Evolutionary conservation across 2,888 invertebrate species (phyloP).

Genomic region (Argyresthia goedartella): DNA sequence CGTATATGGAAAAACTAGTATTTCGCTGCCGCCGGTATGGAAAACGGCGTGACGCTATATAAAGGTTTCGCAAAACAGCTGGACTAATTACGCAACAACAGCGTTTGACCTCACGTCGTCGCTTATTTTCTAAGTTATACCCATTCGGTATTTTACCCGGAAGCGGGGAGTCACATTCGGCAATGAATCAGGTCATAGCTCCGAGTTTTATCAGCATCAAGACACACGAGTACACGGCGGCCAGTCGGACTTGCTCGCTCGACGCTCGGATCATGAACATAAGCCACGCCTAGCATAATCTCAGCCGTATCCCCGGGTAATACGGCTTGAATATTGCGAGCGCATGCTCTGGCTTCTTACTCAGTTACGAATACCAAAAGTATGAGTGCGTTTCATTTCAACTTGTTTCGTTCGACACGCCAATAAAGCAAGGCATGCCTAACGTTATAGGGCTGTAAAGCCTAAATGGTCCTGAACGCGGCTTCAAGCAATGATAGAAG

Average conservation of each 20-base stretch:
- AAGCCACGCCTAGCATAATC: too few relatives aligned
- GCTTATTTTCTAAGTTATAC: slow-evolving; percentile 21
- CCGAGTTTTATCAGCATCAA: slow-evolving; percentile 37
- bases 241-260: background rate
- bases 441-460: background rate
- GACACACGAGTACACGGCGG: slow-evolving; percentile 11
- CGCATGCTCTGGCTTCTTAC: slow-evolving; percentile 31
- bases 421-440: background rate
- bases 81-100: too few relatives aligned
- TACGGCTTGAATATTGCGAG: slow-evolving; percentile 20
- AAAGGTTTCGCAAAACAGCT: too few relatives aligned
- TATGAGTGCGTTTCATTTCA: slow-evolving; percentile 2
- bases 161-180: slow-evolving; percentile 42
- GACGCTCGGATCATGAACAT: too few relatives aligned
- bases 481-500: background rate
- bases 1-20: too few relatives aligned
- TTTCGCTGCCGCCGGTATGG: too few relatives aligned
- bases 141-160: slow-evolving; percentile 26
- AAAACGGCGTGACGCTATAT: too few relatives aligned
- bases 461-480: background rate
- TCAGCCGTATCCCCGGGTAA: too few relatives aligned
- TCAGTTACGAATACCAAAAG: slow-evolving; percentile 11
- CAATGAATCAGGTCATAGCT: slow-evolving; percentile 47
- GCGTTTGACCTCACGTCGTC: slow-evolving; percentile 26
- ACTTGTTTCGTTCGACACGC: background rate